Base-by-base conservation (phyloP, 1,140 invertebrate genomes). In the Drosophila orena region DNA sequence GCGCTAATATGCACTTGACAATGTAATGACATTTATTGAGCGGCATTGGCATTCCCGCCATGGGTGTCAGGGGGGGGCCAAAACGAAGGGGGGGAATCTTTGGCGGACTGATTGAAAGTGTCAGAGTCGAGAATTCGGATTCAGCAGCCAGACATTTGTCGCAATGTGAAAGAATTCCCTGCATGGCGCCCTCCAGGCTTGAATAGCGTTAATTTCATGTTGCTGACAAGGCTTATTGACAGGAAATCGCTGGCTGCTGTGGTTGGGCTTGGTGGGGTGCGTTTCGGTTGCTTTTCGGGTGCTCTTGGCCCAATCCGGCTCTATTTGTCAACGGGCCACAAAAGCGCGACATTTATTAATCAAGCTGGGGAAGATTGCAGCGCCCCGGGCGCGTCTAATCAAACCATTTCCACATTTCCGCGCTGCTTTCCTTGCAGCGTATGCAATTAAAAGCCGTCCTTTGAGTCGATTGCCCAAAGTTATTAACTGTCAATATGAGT, bases 21-120 rank as follows among this genome's bases (percentile, higher is more conserved):
- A 88, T 86, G 83, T 86, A 86, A 86, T 86, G 81, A 86, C 81
- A 86, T 86, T 86, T 86, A 86, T 86, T 86, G 83, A 83, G 76
- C 75, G 74, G 61, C 60, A 58, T 38, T 44, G 56, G 61, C 49
- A 74, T 77, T 76, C 47, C 35, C 71, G 40, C 46, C 60, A 46
- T 53, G 72, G 72, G n/a, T 75, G 59, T 74, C 70, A 65, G 35
- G 46, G 27, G 46, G 27, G 38, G 46, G 6, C 20, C 12, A 15
- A 38, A 30, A 22, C 11, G 6, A 35, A 14, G 44, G 17, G 34
- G 20, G 24, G 14, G 59, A 59, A 59, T 73, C 37, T 56, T 71
- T 73, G 69, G 38, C 52, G 46, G 53, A 55, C 74, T 88, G 81
- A 86, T 86, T 86, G 83, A 86, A 86, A 76, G 83, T 81, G 78